These are phyloP conservation scores for Hermetia illucens DNA, from an alignment of 1,140 invertebrate genomes.

Conservation along the genomic window DNA sequence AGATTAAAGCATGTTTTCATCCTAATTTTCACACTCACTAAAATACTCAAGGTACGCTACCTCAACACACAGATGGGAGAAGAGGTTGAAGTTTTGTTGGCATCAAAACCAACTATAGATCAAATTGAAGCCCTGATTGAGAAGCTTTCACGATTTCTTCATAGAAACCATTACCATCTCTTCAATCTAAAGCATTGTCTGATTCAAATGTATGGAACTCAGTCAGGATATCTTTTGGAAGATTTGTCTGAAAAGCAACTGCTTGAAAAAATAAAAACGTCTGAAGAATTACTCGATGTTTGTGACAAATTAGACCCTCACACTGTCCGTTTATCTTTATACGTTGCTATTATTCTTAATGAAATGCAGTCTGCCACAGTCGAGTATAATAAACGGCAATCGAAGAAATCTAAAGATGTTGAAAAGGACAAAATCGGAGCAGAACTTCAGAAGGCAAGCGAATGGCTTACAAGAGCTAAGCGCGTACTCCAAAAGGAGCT, in stretches of 20 bases:
- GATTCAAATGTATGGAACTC: conserved; percentile 57
- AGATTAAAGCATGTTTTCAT: background rate
- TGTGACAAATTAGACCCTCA: conserved; percentile 52
- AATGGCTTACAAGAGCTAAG: conserved; percentile 5
- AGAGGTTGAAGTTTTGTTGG: conserved; percentile 52
- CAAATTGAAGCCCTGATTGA: conserved; percentile 45
- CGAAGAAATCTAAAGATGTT: background rate
- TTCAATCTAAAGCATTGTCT: conserved; percentile 65
- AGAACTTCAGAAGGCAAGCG: background rate
- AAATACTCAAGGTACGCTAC: conserved; percentile 8
- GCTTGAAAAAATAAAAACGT: conserved; percentile 49
- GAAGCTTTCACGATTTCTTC: conserved; percentile 50
- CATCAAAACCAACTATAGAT: conserved; percentile 39
- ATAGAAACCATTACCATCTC: conserved; percentile 68
- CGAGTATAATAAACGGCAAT: conserved; percentile 30
- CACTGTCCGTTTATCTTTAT: conserved; percentile 50
- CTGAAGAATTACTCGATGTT: conserved; percentile 46
- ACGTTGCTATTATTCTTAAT: conserved; percentile 52
- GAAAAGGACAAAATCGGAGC: background rate
- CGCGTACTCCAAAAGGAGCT: conserved; percentile 18
- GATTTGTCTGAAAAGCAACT: conserved; percentile 39
- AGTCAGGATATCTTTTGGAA: conserved; percentile 39
- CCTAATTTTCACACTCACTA: background rate
- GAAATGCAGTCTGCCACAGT: conserved; percentile 47
- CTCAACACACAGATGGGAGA: conserved; percentile 53